A percentile compares a stretch with the other conserved stretches of the same genome.
Evolutionary conservation across 2,113 vertebrate genomes (phyloP).

Genomic region (Spizaetus ornatus): DNA sequence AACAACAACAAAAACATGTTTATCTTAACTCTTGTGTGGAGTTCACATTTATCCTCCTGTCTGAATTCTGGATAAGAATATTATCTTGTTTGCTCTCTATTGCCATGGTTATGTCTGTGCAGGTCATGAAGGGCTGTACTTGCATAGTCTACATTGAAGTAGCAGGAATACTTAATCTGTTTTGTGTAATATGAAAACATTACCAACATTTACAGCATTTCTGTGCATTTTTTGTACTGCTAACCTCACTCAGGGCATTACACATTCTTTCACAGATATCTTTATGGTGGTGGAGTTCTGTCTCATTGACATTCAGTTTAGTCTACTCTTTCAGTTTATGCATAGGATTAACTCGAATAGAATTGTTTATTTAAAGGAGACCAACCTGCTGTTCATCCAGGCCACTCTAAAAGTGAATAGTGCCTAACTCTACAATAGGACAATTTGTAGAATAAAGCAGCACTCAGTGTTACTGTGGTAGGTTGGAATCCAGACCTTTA

Average conservation of each 20-base stretch:
- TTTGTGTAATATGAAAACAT: constrained; percentile 9
- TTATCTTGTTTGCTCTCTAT: not conserved
- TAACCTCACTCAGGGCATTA: not conserved
- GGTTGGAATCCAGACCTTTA: not conserved
- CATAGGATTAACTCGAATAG: not conserved
- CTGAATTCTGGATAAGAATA: not conserved
- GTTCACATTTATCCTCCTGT: constrained; percentile 15
- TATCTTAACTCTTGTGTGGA: not conserved
- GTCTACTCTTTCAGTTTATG: not conserved
- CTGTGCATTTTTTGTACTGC: not conserved
- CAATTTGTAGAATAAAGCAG: not conserved
- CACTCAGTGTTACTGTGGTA: not conserved
- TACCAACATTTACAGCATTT: not conserved
- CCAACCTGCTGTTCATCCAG: not conserved
- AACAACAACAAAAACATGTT: not conserved
- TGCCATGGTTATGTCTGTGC: constrained; percentile 1
- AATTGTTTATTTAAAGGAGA: constrained; percentile 13
- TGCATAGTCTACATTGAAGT: constrained; percentile 25
- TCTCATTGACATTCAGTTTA: not conserved
- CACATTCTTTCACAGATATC: not conserved
- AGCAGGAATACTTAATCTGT: not conserved
- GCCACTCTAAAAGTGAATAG: not conserved
- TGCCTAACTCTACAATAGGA: not conserved
- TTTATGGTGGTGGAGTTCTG: not conserved
- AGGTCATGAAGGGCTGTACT: constrained; percentile 11